Evolutionary conservation across 2,797 vertebrate species (phyloP), one percentile per base, ranked within the genome.

Genomic region (Poecilia gillii): DNA sequence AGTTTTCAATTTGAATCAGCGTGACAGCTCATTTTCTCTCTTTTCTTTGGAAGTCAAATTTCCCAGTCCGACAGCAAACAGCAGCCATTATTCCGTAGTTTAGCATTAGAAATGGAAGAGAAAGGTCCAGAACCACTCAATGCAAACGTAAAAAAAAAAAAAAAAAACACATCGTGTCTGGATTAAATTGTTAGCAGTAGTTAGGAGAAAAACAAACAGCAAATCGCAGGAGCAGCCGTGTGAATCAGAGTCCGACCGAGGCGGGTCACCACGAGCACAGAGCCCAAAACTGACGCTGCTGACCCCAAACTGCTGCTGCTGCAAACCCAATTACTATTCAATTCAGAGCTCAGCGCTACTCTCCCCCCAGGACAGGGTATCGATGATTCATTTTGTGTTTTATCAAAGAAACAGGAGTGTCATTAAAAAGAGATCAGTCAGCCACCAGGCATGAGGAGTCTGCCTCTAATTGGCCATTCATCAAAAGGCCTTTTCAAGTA

Each of bases 381-480:
- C 90, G 94, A 94, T 95, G 94, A 96, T 95, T 95, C 92, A 95
- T 95, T 95, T 95, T 92, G 88, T 84, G 79, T 95, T 94, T 95
- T 95, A 95, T 96, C 94, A 95, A 93, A 96, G 95, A 94, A 95
- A 94, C 93, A 94, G 92, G 93, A 94, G 91, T 85, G 91, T 90
- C 92, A 95, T 96, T 96, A 96, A 96, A 96, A 95, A 93, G 92
- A 94, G 93, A 96, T 96, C 95, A 95, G 92, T 95, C 94, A 95
- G 91, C 93, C 94, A 94, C 90, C 90, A 90, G 93, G 92, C 95
- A 92, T 57, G 86, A 93, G 92, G 89, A 93, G 91, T 85, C 87
- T 84, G 89, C 90, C 79, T 90, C 93, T 96, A 96, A 96, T 96
- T 96, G 95, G 85, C 91, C 95, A 95, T 96, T 96, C 95, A 96